Conservation (phyloP, 2,888 invertebrate species). For the Tetranychus truncatus region DNA sequence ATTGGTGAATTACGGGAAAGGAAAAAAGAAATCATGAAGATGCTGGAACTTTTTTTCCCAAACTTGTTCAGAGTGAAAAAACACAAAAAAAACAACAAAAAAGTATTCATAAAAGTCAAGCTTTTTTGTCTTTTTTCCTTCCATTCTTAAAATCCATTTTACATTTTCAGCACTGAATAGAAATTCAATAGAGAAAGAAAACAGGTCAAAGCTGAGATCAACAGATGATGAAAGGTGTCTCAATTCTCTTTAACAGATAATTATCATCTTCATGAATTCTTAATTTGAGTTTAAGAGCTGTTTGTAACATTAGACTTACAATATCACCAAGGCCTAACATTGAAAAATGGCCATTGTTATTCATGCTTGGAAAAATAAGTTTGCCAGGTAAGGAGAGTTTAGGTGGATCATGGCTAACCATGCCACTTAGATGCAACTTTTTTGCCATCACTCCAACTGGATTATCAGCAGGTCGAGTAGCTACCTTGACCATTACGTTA, state of each 20-base stretch:
- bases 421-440: conserved; percentile 71
- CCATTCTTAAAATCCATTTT: neutral
- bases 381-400: conserved; percentile 90
- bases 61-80: neutral
- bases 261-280: neutral
- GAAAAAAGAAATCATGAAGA: conserved; percentile 1
- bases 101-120: neutral
- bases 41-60: neutral
- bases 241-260: neutral
- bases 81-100: neutral
- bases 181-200: neutral
- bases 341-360: conserved; percentile 86
- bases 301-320: conserved; percentile 33
- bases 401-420: conserved; percentile 65
- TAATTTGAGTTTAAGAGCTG: no score
- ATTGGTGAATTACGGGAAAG: neutral
- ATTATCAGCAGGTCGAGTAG: conserved; percentile 39
- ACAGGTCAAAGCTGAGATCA: neutral
- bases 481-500: conserved; percentile 75
- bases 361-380: conserved; percentile 79
- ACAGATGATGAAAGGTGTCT: neutral
- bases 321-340: conserved; percentile 61
- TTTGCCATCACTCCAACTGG: conserved; percentile 70
- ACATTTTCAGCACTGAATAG: neutral
- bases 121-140: neutral